These are phyloP conservation scores for Turdus rufiventris DNA, from an alignment of 2,113 vertebrate species.

Conservation along the genomic window DNA sequence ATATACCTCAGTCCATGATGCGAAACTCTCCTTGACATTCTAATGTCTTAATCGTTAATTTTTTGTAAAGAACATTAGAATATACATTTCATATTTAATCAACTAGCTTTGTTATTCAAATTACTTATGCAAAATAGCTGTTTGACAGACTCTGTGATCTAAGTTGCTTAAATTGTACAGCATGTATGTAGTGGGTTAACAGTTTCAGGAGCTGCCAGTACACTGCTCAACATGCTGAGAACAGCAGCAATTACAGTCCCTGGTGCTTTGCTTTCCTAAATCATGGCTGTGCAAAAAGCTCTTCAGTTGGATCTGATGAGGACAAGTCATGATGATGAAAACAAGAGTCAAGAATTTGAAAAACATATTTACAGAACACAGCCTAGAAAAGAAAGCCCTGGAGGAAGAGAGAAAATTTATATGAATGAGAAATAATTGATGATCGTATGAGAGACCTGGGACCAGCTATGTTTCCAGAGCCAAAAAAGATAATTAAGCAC, in stretches of 20 bases:
- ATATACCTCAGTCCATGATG: not conserved
- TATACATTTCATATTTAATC: conserved; percentile 7
- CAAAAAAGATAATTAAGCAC: not conserved
- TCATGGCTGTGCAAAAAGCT: not conserved
- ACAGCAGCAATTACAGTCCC: conserved; percentile 15
- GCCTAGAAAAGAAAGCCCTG: not conserved
- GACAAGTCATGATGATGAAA: not conserved
- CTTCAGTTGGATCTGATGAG: not conserved
- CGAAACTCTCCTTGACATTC: not conserved
- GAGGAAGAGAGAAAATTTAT: conserved; percentile 1
- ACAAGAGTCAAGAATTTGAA: conserved; percentile 14
- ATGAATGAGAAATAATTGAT: conserved; percentile 1
- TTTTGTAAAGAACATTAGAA: not conserved
- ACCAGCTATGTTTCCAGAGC: not conserved
- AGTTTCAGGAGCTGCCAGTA: not conserved
- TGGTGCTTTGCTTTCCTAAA: not conserved
- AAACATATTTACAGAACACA: not conserved
- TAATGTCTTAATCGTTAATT: not conserved
- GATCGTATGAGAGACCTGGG: not conserved
- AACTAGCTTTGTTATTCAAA: conserved; percentile 9
- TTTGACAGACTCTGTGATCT: conserved; percentile 31
- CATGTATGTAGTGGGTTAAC: not conserved
- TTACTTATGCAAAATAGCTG: conserved; percentile 22
- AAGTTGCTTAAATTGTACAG: not conserved
- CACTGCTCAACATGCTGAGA: not conserved